Base-by-base conservation (phyloP, 2,888 invertebrate genomes). In the Terebella lapidaria region DNA sequence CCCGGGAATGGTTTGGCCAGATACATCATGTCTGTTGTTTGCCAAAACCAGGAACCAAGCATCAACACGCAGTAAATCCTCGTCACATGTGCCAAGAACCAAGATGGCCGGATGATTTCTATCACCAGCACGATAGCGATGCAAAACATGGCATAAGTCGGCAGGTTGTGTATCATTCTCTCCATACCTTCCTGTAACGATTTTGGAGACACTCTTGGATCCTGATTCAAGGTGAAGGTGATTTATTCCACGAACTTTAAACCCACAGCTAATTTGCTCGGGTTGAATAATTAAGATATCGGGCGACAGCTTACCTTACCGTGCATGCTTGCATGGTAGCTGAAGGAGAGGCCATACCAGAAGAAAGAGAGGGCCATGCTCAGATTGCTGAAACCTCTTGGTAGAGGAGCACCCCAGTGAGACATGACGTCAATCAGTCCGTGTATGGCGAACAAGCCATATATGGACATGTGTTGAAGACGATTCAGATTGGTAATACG, bases 41-140 rank as follows among this genome's bases (percentile, higher is more conserved):
- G 70, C 2, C 61, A 65, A 58, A 71, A 71, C 72, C 72, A 72
- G 15, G 71, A 70, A 2, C 72, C 72, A 4, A 72, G 56, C 1
- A 66, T 67, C 15, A 72, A 60, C 20, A 72, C 62, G 30, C 63
- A 59, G 53, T 61, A 67, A 28, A 63, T 58, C 3, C 72, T 57
- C 4, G 64, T 35, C 18, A 71, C 46, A 54, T 65, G 62, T n/a
- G 67, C 66, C 57, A 65, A 57, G 30, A 70, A 62, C 1, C 64
- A 66, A 4, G 56, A 30, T n/a, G 56, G 63, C 61, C 61, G 59
- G 10, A 58, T 26, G 29, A 61, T 55, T 60, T 68, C 70, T 24
- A 60, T 29, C 22, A 68, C 22, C 5, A 59, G 56, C 22, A 61
- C 25, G 22, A 56, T 51, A n/a, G 58, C 60, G n/a, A 47, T 45